Evolutionary conservation across 2,888 invertebrate species (phyloP).

Genomic region (Cantharis flavilabris): DNA sequence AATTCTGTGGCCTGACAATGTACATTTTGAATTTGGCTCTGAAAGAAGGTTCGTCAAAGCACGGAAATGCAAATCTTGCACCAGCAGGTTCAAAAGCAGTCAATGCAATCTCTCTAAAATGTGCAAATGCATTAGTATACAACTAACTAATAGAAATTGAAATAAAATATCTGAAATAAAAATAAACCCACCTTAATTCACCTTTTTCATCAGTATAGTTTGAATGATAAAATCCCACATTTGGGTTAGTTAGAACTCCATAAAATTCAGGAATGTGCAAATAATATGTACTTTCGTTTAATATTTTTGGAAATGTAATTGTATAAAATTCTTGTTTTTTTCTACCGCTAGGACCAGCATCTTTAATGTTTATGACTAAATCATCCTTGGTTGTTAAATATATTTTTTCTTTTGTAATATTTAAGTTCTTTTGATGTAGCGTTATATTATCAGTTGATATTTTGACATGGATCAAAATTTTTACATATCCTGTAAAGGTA

Average conservation of each 20-base stretch:
- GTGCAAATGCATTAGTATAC: no score
- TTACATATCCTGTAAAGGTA: background rate
- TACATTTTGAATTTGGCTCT: constrained; percentile 59
- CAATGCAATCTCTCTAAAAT: constrained; percentile 56
- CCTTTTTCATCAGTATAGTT: background rate
- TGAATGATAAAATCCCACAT: background rate
- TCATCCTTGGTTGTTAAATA: background rate
- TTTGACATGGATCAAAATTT: background rate
- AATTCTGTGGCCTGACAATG: constrained; percentile 59
- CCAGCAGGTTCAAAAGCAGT: constrained; percentile 70
- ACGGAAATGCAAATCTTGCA: constrained; percentile 72
- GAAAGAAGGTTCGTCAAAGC: constrained; percentile 68
- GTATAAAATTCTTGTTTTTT: background rate
- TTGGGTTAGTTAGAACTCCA: background rate
- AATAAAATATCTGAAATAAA: background rate
- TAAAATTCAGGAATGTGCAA: background rate
- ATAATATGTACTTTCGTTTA: background rate
- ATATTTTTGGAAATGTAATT: background rate
- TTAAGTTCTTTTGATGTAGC: background rate
- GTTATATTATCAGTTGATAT: background rate
- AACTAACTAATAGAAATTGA: background rate
- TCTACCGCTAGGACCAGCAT: background rate
- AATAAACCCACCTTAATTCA: background rate
- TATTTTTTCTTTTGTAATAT: background rate
- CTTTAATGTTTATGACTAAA: background rate